A percentile compares a stretch with the other conserved stretches of the same genome.
These are phyloP conservation scores for Helicoverpa assulta DNA, from an alignment of 2,888 invertebrate species.

Conservation along the genomic window DNA sequence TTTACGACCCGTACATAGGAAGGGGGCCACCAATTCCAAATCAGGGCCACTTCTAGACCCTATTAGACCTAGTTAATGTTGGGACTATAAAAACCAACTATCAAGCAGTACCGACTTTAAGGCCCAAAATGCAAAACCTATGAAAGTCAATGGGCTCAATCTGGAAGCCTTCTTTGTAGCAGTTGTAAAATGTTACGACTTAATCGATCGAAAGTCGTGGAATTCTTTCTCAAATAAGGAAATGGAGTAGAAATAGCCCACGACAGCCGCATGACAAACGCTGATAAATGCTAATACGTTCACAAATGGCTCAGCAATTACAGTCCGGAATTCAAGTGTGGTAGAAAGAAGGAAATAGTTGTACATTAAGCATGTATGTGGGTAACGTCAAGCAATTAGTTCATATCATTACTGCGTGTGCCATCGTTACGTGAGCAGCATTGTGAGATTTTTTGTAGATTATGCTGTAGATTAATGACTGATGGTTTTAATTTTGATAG, in stretches of 20 bases:
- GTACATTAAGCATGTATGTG: conserved; percentile 42
- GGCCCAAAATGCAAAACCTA: background rate
- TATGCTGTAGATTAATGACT: conserved; percentile 46
- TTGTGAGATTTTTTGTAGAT: conserved; percentile 53
- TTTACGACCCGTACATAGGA: too few relatives aligned
- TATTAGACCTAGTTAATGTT: too few relatives aligned
- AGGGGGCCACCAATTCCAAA: too few relatives aligned
- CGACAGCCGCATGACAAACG: conserved; percentile 31
- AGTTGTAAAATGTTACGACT: background rate
- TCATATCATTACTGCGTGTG: conserved; percentile 39
- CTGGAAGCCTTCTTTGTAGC: background rate
- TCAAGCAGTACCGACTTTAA: too few relatives aligned
- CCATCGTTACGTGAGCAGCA: conserved; percentile 51
- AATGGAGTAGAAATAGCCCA: conserved; percentile 10
- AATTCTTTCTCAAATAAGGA: background rate
- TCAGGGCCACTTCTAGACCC: too few relatives aligned
- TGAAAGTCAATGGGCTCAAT: background rate
- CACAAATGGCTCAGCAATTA: conserved; percentile 41
- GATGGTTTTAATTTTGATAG: conserved; percentile 35
- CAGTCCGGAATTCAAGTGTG: conserved; percentile 51
- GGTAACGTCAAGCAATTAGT: conserved; percentile 52
- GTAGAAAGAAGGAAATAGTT: conserved; percentile 59
- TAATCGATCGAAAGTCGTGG: background rate
- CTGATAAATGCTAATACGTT: conserved; percentile 30
- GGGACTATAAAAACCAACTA: too few relatives aligned